Conservation (phyloP, 2,888 invertebrate genomes). For the Drosophila neotestacea region DNA sequence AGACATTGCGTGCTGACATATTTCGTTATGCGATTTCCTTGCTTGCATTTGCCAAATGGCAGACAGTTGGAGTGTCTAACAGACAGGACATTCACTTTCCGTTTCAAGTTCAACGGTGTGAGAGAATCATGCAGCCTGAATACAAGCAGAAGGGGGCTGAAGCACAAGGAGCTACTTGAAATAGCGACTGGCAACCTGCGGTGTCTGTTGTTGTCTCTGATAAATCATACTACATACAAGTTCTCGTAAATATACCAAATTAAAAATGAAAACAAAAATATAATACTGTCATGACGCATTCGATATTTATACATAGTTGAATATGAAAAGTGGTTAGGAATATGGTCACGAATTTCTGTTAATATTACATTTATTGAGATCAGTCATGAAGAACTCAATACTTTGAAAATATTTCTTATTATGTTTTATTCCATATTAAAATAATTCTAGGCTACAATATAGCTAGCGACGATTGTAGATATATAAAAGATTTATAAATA, state of each 20-base stretch:
- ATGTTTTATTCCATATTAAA: no score
- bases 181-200: slow-evolving; percentile 22
- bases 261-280: slow-evolving; percentile 9
- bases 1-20: slow-evolving; percentile 72
- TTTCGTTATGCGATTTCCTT: slow-evolving; percentile 57
- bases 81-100: slow-evolving; percentile 79
- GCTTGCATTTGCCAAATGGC: slow-evolving; percentile 62
- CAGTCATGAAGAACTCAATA: no score
- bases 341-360: neutral
- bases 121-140: slow-evolving; percentile 37
- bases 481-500: no score
- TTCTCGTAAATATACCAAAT: slow-evolving; percentile 20
- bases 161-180: neutral
- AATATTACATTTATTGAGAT: neutral
- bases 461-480: no score
- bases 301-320: neutral
- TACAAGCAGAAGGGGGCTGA: slow-evolving; percentile 3
- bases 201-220: slow-evolving; percentile 19
- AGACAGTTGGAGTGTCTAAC: slow-evolving; percentile 75
- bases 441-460: no score
- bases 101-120: slow-evolving; percentile 74
- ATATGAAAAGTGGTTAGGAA: neutral
- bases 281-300: slow-evolving; percentile 5
- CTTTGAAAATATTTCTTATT: no score
- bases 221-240: slow-evolving; percentile 24